These are phyloP conservation scores for Smithornis capensis DNA, from an alignment of 2,113 vertebrate species.

Conservation along the genomic window DNA sequence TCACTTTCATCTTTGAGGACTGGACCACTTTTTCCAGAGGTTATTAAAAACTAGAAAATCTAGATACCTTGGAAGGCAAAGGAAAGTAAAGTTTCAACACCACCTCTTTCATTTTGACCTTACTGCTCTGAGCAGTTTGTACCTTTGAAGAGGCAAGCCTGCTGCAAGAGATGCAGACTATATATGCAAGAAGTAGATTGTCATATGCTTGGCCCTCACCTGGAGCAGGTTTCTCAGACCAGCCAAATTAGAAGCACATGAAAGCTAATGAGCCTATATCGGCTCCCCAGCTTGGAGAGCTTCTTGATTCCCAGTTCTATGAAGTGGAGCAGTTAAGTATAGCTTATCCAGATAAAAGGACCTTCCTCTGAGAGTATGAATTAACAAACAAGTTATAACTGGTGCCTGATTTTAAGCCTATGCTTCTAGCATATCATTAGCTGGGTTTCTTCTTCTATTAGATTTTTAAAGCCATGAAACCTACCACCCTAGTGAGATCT, in stretches of 20 bases:
- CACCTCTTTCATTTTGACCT: neutral
- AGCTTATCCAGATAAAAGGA: constrained; percentile 42
- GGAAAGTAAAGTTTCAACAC: neutral
- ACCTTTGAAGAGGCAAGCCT: neutral
- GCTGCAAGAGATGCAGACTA: neutral
- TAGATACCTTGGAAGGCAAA: neutral
- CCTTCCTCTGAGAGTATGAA: constrained; percentile 23
- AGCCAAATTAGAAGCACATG: neutral
- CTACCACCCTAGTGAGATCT: neutral
- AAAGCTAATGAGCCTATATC: neutral
- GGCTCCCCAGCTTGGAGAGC: neutral
- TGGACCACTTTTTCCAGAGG: neutral
- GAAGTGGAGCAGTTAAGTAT: constrained; percentile 11
- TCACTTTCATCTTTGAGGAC: neutral
- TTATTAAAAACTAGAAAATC: neutral
- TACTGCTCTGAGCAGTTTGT: neutral
- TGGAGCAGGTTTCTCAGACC: neutral
- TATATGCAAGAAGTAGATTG: neutral
- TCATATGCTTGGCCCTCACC: neutral
- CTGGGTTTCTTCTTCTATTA: neutral
- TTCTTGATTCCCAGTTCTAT: neutral
- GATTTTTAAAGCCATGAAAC: neutral
- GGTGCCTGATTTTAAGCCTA: neutral
- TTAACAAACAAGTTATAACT: constrained; percentile 33
- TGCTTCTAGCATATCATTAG: neutral